Conservation (phyloP, 1,140 invertebrate species). For the Campoletis sonorensis region DNA sequence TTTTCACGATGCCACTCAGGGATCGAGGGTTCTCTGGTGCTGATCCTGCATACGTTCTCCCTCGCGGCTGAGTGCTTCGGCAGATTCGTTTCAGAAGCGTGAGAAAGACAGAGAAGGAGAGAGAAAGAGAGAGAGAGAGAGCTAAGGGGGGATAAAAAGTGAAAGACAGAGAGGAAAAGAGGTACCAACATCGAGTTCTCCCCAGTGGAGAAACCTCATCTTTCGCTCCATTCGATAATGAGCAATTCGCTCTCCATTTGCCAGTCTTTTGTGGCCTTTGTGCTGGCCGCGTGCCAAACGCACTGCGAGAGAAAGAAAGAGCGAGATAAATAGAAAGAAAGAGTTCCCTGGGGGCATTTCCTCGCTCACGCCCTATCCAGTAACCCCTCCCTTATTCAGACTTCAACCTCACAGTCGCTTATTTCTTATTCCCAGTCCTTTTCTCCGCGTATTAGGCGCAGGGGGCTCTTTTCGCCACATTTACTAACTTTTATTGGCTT, state of each 20-base stretch:
- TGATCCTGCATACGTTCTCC: not conserved
- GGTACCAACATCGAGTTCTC: constrained; percentile 7
- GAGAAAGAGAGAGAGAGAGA: constrained; percentile 45
- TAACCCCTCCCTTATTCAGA: not conserved
- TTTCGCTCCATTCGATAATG: constrained; percentile 65
- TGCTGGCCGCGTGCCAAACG: constrained; percentile 60
- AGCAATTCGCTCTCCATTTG: constrained; percentile 71
- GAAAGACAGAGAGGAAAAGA: constrained; percentile 31
- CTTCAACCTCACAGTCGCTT: constrained; percentile 7
- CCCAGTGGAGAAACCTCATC: constrained; percentile 48
- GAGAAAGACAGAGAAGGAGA: constrained; percentile 51
- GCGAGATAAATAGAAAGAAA: constrained; percentile 2
- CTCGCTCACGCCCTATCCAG: constrained; percentile 39
- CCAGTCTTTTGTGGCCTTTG: constrained; percentile 66
- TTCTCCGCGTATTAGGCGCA: constrained; percentile 15
- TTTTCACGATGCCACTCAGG: constrained; percentile 22
- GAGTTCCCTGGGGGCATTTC: constrained; percentile 6
- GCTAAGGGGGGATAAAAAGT: constrained; percentile 35
- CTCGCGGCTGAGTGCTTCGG: constrained; percentile 40
- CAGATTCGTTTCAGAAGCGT: constrained; percentile 49
- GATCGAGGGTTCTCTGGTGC: constrained; percentile 18
- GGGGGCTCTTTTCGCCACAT: not conserved
- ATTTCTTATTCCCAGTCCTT: constrained; percentile 42
- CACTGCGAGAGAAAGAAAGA: constrained; percentile 18
- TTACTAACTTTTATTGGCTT: constrained; percentile 43